These are phyloP conservation scores for Beris chalybata DNA, from an alignment of 2,888 invertebrate genomes.

Conservation along the genomic window DNA sequence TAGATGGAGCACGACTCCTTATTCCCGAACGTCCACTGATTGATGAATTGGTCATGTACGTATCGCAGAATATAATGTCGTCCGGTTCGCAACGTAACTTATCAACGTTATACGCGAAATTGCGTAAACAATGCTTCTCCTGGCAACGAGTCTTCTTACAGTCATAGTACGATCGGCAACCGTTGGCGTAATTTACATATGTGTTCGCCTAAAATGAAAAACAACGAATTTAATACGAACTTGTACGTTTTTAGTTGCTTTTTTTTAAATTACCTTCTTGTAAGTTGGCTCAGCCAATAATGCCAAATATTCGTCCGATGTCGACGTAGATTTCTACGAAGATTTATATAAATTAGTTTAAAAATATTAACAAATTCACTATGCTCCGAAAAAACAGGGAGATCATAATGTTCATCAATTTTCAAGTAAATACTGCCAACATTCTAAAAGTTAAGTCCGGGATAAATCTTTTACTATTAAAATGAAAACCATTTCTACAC, in stretches of 20 bases:
- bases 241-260: too few relatives aligned
- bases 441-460: too few relatives aligned
- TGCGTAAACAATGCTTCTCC: slow-evolving; percentile 2
- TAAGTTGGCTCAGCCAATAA: background rate
- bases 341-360: background rate
- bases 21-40: background rate
- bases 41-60: background rate
- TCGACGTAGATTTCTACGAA: slow-evolving; percentile 7
- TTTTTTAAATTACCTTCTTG: background rate
- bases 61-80: slow-evolving; percentile 15
- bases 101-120: slow-evolving; percentile 7
- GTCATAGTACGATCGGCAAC: slow-evolving; percentile 22
- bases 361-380: too few relatives aligned
- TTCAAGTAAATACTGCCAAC: too few relatives aligned
- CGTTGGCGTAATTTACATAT: slow-evolving; percentile 14
- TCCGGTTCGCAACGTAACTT: slow-evolving; percentile 12
- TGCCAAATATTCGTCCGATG: background rate
- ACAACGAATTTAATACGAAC: too few relatives aligned
- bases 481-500: too few relatives aligned
- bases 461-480: too few relatives aligned
- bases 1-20: background rate
- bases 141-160: slow-evolving; percentile 12
- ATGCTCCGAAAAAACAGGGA: too few relatives aligned
- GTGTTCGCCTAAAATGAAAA: background rate
- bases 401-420: too few relatives aligned